Percentiles rank a stretch among this genome's conserved stretches.
These are phyloP conservation scores for Oriolus oriolus DNA, from an alignment of 2,113 vertebrate species.

Conservation along the genomic window DNA sequence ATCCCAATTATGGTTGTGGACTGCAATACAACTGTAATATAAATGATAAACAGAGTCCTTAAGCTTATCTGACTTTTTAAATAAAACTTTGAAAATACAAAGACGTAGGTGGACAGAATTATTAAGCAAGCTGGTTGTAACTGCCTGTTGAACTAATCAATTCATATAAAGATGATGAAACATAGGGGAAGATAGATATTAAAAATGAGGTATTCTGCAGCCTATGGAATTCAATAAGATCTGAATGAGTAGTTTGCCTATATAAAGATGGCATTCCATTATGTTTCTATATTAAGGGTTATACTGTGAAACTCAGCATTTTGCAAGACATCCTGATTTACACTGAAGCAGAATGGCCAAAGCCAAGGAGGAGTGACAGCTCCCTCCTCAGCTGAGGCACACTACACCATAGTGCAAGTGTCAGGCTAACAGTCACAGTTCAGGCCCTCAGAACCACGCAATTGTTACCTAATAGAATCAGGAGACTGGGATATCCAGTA, in stretches of 20 bases:
- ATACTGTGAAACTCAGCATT: not conserved
- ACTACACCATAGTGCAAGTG: accelerated
- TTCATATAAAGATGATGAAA: not conserved
- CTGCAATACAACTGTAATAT: not conserved
- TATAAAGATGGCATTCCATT: not conserved
- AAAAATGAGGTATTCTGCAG: not conserved
- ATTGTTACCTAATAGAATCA: not conserved
- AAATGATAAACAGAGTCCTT: not conserved
- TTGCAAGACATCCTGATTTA: not conserved
- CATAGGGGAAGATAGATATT: not conserved
- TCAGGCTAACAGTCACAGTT: not conserved
- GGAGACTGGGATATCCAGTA: not conserved
- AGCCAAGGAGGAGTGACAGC: not conserved
- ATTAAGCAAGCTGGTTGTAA: not conserved
- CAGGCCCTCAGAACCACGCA: not conserved
- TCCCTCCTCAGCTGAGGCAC: not conserved
- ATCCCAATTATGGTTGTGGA: not conserved
- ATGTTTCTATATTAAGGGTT: not conserved
- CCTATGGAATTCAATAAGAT: not conserved
- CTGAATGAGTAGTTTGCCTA: not conserved
- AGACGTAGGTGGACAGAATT: not conserved
- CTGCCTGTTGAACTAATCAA: not conserved
- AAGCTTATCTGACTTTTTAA: not conserved
- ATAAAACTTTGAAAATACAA: not conserved
- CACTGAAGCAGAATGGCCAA: not conserved